Evolutionary conservation across 2,113 vertebrate genomes (phyloP).

Genomic region (Nematolebias whitei): DNA sequence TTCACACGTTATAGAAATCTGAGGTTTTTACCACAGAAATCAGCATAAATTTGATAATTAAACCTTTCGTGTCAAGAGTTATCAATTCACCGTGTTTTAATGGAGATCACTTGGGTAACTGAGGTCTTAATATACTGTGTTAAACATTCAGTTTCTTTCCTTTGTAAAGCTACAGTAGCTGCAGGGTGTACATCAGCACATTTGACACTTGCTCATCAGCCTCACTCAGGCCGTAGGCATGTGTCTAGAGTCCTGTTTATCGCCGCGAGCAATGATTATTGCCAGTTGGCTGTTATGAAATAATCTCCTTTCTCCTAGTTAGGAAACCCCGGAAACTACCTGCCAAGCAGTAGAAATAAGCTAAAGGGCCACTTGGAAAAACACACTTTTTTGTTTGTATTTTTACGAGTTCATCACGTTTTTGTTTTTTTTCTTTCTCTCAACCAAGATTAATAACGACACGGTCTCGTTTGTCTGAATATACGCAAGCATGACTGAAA

Average conservation of each 20-base stretch:
- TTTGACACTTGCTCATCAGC: conserved; percentile 36
- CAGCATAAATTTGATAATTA: conserved; percentile 8
- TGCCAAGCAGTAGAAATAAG: not conserved
- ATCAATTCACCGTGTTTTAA: not conserved
- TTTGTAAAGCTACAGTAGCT: conserved; percentile 25
- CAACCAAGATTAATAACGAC: not conserved
- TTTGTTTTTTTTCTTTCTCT: not conserved
- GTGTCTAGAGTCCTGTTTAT: conserved; percentile 48
- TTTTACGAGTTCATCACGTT: not conserved
- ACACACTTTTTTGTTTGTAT: not conserved
- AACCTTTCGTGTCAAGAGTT: conserved; percentile 4
- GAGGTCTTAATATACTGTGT: not conserved
- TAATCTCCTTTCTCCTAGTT: conserved; percentile 27
- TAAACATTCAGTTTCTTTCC: conserved; percentile 4
- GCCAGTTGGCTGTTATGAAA: conserved; percentile 34
- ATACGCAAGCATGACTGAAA: not conserved
- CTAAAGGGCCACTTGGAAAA: conserved; percentile 4
- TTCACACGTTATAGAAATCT: conserved; percentile 7
- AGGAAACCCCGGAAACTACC: conserved; percentile 10
- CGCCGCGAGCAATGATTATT: conserved; percentile 50
- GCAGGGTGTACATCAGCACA: conserved; percentile 27
- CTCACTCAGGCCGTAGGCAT: conserved; percentile 25
- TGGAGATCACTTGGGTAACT: not conserved
- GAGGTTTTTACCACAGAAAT: not conserved
- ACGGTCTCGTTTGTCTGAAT: not conserved